Percentiles rank a stretch among this genome's conserved stretches.
These are phyloP conservation scores for Oreohelix idahoensis DNA, from an alignment of 1,140 invertebrate genomes.

Conservation along the genomic window DNA sequence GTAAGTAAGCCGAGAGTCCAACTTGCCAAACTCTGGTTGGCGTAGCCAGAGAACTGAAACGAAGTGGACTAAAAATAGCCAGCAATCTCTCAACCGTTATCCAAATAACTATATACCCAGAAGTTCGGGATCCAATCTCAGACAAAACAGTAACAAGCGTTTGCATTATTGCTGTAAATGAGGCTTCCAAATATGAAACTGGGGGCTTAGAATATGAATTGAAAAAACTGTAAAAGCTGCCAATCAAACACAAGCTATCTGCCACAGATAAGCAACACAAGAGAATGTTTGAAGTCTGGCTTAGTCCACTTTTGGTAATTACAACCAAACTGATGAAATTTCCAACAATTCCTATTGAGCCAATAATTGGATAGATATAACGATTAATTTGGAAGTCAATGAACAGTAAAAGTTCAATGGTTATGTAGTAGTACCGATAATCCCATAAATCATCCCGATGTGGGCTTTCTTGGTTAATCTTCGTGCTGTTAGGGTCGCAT, in stretches of 20 bases:
- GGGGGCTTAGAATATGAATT: neutral
- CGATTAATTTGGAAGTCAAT: too few species aligned
- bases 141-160: neutral
- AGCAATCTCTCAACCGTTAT: neutral
- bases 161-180: neutral
- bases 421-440: too few species aligned
- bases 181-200: too few species aligned
- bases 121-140: neutral
- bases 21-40: neutral
- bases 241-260: neutral
- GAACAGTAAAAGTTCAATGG: too few species aligned
- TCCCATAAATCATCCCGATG: too few species aligned
- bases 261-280: neutral
- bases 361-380: neutral
- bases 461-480: too few species aligned
- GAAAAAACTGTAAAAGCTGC: neutral
- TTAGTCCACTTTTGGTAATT: neutral
- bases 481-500: too few species aligned
- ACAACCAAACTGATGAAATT: neutral
- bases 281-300: neutral
- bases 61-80: neutral
- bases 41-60: neutral
- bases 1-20: neutral
- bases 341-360: neutral
- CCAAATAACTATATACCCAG: neutral